Evolutionary conservation across 2,113 vertebrate genomes (phyloP).

Genomic region (Egretta garzetta): DNA sequence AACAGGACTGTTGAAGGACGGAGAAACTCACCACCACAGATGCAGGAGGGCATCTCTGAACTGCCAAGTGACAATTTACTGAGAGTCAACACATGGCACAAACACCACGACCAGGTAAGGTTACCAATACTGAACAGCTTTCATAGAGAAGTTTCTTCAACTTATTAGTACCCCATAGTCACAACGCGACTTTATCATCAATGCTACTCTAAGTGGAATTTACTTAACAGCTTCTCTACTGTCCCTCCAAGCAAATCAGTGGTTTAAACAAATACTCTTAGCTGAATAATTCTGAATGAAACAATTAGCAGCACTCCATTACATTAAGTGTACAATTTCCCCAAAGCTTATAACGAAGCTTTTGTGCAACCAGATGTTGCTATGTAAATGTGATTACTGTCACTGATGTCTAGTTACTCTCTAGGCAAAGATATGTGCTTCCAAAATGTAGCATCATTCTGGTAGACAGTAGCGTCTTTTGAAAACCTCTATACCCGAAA

Average conservation of each 20-base stretch:
- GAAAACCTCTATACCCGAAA: not conserved
- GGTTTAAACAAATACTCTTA: not conserved
- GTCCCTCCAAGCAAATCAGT: not conserved
- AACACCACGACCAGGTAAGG: not conserved
- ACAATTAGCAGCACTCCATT: not conserved
- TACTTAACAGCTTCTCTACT: not conserved
- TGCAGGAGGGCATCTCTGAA: not conserved
- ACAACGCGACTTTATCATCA: not conserved
- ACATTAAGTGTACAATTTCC: not conserved
- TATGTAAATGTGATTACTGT: not conserved
- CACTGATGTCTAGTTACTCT: not conserved
- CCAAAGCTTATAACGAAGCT: not conserved
- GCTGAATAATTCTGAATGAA: not conserved
- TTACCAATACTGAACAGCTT: not conserved
- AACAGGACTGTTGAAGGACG: not conserved
- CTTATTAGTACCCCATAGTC: not conserved
- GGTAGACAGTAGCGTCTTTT: not conserved
- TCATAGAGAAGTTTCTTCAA: not conserved
- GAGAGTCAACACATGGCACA: accelerated
- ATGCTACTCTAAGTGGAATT: not conserved
- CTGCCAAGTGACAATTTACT: not conserved
- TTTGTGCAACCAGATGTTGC: not conserved
- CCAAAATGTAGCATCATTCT: not conserved
- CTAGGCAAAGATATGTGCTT: not conserved
- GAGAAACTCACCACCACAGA: not conserved